Conservation (phyloP, 2,888 invertebrate species). For the Saturnia japonica region DNA sequence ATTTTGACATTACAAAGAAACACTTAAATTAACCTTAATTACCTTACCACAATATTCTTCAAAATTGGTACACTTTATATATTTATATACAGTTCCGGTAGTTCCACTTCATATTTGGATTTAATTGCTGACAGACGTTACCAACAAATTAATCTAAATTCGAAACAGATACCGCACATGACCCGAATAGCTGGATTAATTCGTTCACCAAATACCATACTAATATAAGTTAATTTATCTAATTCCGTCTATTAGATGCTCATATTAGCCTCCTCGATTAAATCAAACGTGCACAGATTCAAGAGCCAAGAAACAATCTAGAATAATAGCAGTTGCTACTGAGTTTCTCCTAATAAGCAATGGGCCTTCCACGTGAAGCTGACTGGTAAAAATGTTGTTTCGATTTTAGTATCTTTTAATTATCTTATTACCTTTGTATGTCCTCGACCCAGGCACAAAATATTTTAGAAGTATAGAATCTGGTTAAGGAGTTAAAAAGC, state of each 20-base stretch:
- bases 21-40: no score
- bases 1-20: no score
- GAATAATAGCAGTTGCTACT: background rate
- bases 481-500: no score
- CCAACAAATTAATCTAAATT: slow-evolving; percentile 14
- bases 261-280: background rate
- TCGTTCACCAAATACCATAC: slow-evolving; percentile 1
- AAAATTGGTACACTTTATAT: background rate
- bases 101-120: background rate
- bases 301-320: background rate
- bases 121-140: background rate
- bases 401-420: no score
- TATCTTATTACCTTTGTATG: no score
- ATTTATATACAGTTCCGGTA: background rate
- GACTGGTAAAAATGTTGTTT: no score
- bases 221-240: slow-evolving; percentile 1
- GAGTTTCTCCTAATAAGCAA: no score
- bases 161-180: slow-evolving; percentile 7
- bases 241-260: background rate
- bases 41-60: background rate
- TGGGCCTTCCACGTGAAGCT: no score
- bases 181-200: slow-evolving; percentile 6
- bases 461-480: no score
- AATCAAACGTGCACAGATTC: background rate
- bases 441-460: no score